Evolutionary conservation across 2,797 vertebrate species (phyloP).

Genomic region (Coracias cyanogaster): DNA sequence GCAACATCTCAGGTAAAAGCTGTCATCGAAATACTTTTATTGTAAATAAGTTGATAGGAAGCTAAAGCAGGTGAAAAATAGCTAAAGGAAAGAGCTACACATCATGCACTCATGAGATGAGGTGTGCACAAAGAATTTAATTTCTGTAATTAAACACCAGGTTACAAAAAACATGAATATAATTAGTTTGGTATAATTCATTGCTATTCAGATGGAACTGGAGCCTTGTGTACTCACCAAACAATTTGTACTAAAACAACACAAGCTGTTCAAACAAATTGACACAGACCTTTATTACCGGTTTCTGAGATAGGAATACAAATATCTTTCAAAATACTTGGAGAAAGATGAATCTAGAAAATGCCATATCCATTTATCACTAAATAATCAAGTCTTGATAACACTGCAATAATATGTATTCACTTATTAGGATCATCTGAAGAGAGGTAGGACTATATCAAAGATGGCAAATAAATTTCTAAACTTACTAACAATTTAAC

Average conservation of each 20-base stretch:
- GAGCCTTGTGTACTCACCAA: slow-evolving; percentile 79
- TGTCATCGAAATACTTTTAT: slow-evolving; percentile 62
- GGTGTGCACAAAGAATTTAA: slow-evolving; percentile 41
- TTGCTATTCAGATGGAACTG: slow-evolving; percentile 80
- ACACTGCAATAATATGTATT: background rate
- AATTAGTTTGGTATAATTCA: slow-evolving; percentile 80
- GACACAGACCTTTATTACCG: slow-evolving; percentile 76
- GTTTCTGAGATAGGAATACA: slow-evolving; percentile 60
- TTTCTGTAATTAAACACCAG: slow-evolving; percentile 81
- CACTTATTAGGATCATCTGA: background rate
- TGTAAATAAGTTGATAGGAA: slow-evolving; percentile 52
- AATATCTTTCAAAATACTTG: slow-evolving; percentile 30
- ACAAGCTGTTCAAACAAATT: slow-evolving; percentile 83
- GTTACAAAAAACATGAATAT: slow-evolving; percentile 78
- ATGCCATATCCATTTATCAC: background rate
- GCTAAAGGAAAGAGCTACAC: slow-evolving; percentile 46
- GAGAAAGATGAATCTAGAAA: background rate
- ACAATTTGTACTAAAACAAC: slow-evolving; percentile 80
- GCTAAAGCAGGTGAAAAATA: slow-evolving; percentile 66
- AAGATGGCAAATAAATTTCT: background rate
- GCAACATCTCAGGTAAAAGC: slow-evolving; percentile 60
- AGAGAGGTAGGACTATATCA: background rate
- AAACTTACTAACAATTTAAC: background rate
- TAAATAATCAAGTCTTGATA: background rate
- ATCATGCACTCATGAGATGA: slow-evolving; percentile 44